Base-by-base conservation (phyloP, 2,113 vertebrate genomes). In the Siniperca chuatsi region DNA sequence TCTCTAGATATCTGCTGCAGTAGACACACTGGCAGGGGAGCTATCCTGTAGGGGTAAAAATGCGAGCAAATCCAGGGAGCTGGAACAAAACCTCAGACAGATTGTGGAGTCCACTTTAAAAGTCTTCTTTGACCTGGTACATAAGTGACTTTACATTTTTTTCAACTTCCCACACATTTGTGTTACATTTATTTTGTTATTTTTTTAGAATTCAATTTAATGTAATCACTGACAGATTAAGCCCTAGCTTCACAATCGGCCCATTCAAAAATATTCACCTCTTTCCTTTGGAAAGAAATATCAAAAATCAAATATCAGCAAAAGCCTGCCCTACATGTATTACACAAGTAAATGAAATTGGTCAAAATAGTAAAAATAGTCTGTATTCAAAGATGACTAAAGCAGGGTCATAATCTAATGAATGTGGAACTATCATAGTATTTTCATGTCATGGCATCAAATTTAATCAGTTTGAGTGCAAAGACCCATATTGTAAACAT, bases 111-210 rank as follows among this genome's bases (percentile, higher is more conserved):
- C 66, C 10, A 89, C 87, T 57, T 62, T 93, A 29, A 82, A 86
- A 69, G 73, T 93, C 76, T 75, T 78, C 58, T 55, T 83, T 62
- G 48, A 87, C 7, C 46, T 92, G 89, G 92, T 93, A 90, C 21
- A 35, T 6, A 58, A 23, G 7, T 55, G 25, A 48, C n/a, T 29
- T 25, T 25, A 7, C 7, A 29, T 16, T 62, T 21, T 37, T 64
- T 35, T 8, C 48, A 50, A 16, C 44, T n/a, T n/a, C 1, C 37
- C 11, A 67, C 12, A n/a, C 13, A 67, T 23, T 29, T 58, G 1
- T 69, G 3, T 12, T 6, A 57, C 13, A 58, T 68, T 10, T 57
- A 67, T 44, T 57, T 23, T 48, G n/a, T 58, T 58, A 15, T n/a
- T 48, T 44, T 46, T 60, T 15, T 2, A 0, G 8, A 61, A 46